Conservation (phyloP, 2,888 invertebrate genomes). For the Allygus modestus region DNA sequence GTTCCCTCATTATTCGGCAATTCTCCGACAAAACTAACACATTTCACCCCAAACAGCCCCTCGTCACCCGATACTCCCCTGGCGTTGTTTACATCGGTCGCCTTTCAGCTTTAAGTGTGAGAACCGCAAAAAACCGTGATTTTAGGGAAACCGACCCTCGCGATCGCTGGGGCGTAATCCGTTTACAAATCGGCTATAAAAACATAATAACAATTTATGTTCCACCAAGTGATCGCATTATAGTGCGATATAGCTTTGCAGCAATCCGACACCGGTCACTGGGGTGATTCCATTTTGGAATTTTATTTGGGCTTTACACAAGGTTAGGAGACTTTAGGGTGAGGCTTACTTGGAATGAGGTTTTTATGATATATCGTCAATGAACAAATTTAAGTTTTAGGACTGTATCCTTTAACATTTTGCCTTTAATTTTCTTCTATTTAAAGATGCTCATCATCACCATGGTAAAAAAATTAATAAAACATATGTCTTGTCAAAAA, state of each 20-base stretch:
- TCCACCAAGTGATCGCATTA: constrained; percentile 39
- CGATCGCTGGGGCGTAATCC: constrained; percentile 26
- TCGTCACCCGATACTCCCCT: constrained; percentile 38
- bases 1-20: constrained; percentile 60
- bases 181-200: constrained; percentile 46
- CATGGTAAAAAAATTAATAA: no score
- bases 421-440: no score
- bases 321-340: no score
- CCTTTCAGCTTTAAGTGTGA: constrained; percentile 46
- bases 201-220: constrained; percentile 58
- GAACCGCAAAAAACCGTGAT: constrained; percentile 54
- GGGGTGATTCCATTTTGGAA: not conserved
- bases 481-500: no score
- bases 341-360: no score
- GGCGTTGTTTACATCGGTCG: constrained; percentile 42
- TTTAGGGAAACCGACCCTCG: constrained; percentile 49
- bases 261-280: constrained; percentile 5
- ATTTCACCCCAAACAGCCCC: constrained; percentile 56
- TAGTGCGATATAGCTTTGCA: not conserved
- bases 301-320: not conserved
- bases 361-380: no score
- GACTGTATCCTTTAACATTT: no score
- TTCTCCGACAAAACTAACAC: constrained; percentile 57
- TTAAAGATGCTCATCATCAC: no score
- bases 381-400: no score